A percentile compares a stretch with the other conserved stretches of the same genome.
These are phyloP conservation scores for Austrolebias charrua DNA, from an alignment of 2,797 vertebrate species.

Conservation along the genomic window DNA sequence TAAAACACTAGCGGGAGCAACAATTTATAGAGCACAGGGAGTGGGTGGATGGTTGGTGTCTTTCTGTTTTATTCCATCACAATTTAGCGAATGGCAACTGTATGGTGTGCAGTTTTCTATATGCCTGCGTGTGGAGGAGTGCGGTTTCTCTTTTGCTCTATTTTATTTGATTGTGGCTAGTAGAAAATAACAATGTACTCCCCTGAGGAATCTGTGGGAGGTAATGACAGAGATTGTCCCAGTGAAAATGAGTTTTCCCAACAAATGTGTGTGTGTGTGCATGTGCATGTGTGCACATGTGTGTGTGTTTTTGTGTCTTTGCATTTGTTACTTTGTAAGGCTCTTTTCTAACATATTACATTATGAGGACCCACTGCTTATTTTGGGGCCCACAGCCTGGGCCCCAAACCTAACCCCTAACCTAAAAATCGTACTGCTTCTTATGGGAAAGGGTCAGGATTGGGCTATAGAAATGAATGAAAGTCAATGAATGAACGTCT, in stretches of 20 bases:
- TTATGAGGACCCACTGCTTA: no score
- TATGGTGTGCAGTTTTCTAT: conserved; percentile 26
- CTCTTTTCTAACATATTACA: no score
- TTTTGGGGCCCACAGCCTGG: no score
- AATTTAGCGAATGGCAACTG: conserved; percentile 29
- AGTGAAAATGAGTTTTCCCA: conserved; percentile 47
- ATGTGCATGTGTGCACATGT: conserved; percentile 10
- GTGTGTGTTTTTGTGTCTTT: conserved; percentile 6
- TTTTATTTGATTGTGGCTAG: conserved; percentile 67
- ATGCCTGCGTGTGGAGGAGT: conserved; percentile 20
- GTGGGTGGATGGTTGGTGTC: conserved; percentile 48
- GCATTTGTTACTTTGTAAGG: no score
- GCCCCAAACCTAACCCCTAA: no score
- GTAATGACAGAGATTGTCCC: conserved; percentile 70
- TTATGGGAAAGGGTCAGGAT: no score
- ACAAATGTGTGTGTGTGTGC: neutral
- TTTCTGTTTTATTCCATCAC: conserved; percentile 50
- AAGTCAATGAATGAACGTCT: no score
- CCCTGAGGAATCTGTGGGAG: conserved; percentile 63
- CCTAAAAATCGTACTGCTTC: no score
- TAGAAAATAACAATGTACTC: conserved; percentile 68
- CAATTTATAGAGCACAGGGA: conserved; percentile 35
- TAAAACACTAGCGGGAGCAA: conserved; percentile 14
- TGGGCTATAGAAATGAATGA: no score
- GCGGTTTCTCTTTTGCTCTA: conserved; percentile 34